These are phyloP conservation scores for Mystacides longicornis DNA, from an alignment of 2,888 invertebrate species.

Conservation along the genomic window DNA sequence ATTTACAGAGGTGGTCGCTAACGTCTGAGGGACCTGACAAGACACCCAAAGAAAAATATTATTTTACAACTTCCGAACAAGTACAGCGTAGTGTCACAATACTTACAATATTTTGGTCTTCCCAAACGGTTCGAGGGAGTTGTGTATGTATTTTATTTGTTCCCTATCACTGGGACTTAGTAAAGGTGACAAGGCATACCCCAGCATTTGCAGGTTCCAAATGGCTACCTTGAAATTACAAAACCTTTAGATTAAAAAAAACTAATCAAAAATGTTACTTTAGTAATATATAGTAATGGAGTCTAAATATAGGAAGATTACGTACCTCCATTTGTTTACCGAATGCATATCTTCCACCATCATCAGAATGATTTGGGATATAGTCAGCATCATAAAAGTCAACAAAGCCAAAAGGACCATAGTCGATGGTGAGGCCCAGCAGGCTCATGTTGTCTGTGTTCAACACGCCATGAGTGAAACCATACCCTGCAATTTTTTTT, in stretches of 20 bases:
- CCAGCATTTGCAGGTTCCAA: constrained; percentile 57
- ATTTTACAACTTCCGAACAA: too few relatives aligned
- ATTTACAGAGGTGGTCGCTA: too few relatives aligned
- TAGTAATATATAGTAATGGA: too few relatives aligned
- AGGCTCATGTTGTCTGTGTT: constrained; percentile 60
- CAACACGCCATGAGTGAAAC: constrained; percentile 57
- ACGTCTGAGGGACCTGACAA: too few relatives aligned
- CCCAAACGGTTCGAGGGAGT: constrained; percentile 43
- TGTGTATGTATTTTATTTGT: constrained; percentile 41
- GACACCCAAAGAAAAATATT: too few relatives aligned
- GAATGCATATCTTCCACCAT: constrained; percentile 53
- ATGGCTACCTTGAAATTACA: constrained; percentile 40
- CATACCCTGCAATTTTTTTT: constrained; percentile 34
- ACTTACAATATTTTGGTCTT: constrained; percentile 46
- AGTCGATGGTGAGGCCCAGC: constrained; percentile 57
- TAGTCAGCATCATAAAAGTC: constrained; percentile 56
- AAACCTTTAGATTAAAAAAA: too few relatives aligned
- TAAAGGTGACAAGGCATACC: constrained; percentile 49
- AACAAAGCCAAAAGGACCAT: constrained; percentile 61
- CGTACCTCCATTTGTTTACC: constrained; percentile 53
- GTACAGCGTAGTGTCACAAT: too few relatives aligned
- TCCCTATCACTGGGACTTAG: constrained; percentile 41
- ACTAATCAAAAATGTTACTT: background rate
- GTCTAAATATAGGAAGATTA: too few relatives aligned
- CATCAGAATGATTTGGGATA: constrained; percentile 57